Conservation (phyloP, 2,797 vertebrate genomes). For the Eptatretus atami region DNA sequence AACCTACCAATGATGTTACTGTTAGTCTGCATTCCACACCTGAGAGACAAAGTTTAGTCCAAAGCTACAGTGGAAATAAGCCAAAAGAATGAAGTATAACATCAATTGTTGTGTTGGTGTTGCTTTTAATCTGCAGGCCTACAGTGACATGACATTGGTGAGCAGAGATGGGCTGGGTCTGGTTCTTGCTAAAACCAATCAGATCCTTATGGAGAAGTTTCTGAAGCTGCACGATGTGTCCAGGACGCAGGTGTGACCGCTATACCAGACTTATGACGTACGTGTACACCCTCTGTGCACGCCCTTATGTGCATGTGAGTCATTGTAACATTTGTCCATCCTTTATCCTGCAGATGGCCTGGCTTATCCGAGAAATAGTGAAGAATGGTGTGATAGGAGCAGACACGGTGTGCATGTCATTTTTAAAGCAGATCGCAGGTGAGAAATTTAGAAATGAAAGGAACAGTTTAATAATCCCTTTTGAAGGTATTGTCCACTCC, state of each 20-base stretch:
- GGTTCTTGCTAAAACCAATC: conserved; percentile 63
- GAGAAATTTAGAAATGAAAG: conserved; percentile 8
- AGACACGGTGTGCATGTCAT: conserved; percentile 64
- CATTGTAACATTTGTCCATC: not conserved
- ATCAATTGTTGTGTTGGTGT: too few relatives aligned
- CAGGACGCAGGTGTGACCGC: conserved; percentile 24
- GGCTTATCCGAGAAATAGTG: conserved; percentile 64
- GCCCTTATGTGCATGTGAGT: not conserved
- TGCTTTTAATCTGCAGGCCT: conserved; percentile 23
- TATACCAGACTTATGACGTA: not conserved
- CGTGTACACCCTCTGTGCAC: conserved; percentile 1
- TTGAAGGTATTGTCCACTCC: too few relatives aligned
- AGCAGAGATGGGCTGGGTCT: conserved; percentile 65
- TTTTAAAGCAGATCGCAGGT: conserved; percentile 89
- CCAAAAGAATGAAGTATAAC: too few relatives aligned
- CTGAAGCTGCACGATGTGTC: conserved; percentile 53
- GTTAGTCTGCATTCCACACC: rapidly evolving
- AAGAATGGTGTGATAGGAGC: conserved; percentile 55
- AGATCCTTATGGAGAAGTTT: conserved; percentile 88
- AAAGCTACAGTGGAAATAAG: not conserved
- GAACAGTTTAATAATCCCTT: too few relatives aligned
- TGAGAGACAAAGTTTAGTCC: not conserved
- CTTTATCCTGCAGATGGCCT: conserved; percentile 32
- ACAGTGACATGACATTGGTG: conserved; percentile 52
- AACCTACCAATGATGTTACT: too few relatives aligned